Evolutionary conservation across 1,140 invertebrate species (phyloP), one percentile per base, ranked within the genome.

Genomic region (Aphelenchoides besseyi): DNA sequence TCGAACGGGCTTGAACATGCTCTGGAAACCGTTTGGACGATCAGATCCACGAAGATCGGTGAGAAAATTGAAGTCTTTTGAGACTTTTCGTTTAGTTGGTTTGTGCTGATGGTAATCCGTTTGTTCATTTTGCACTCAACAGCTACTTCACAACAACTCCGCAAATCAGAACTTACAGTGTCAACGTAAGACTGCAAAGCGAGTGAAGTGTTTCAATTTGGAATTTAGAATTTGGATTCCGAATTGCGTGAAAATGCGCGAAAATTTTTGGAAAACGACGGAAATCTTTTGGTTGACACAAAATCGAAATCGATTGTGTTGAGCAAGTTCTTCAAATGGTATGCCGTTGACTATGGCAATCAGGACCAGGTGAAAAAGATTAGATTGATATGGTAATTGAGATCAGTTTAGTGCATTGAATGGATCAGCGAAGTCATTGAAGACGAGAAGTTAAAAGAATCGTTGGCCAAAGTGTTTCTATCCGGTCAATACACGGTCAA

Each of bases 81-180:
- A 8, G n/a, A 54, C 2, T 63, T 71, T 12, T n/a, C n/a, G n/a
- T n/a, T n/a, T 28, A 81, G 79, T 75, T 72, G 8, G 77, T 84
- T 18, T 71, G 87, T 26, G 73, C 81, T 32, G 75, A 75, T 52
- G 82, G 79, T 61, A 85, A 87, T 68, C 86, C 86, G 16, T 72
- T 86, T 0, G 85, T 86, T 26, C 86, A 87, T 74, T 87, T 87
- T 81, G 86, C 84, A 2, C 72, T 87, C 0, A 86, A 86, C 18
- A 86, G 84, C 76, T 86, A 85, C 66, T 84, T 85, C 2, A 84
- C 82, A 64, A 85, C 85, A 66, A 86, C 85, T 69, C 85, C 85
- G 12, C 85, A 86, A 3, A 85, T 87, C 33, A 85, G 85, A 68
- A 85, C 85, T 12, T 87, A 87, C 73, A 80, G 84, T n/a, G 55